phyloP scores from a whole-genome alignment of 2,888 invertebrate genomes.

The Scaptomyza reducta region DNA sequence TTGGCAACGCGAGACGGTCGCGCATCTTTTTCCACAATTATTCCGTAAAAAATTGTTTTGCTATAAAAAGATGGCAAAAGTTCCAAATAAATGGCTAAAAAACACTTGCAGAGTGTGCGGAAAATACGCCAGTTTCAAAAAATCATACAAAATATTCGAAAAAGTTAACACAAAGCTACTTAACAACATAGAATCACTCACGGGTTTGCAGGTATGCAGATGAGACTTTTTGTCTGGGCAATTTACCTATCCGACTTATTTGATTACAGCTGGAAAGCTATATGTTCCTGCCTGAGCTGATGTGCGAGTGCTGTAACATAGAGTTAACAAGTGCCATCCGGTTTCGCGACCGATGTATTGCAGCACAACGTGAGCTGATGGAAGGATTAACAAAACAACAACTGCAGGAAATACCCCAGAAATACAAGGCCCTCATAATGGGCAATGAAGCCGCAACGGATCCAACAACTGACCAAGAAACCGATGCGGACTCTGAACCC shows the following conservation, averaged over 20 bases:
- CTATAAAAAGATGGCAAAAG: conserved; percentile 54
- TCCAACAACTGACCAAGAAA: conserved; percentile 18
- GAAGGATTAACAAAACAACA: conserved; percentile 54
- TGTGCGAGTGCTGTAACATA: conserved; percentile 65
- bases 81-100: conserved; percentile 56
- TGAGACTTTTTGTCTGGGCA: not conserved
- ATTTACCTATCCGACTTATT: conserved; percentile 6
- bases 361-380: conserved; percentile 57
- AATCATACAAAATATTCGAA: conserved; percentile 65
- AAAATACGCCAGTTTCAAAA: conserved; percentile 67
- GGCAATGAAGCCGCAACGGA: conserved; percentile 27
- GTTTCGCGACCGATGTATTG: conserved; percentile 65
- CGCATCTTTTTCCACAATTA: conserved; percentile 46
- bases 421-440: conserved; percentile 49
- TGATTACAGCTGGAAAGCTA: conserved; percentile 50
- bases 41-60: conserved; percentile 32
- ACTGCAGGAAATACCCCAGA: conserved; percentile 39
- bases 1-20: conserved; percentile 53
- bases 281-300: conserved; percentile 57
- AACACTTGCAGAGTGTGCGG: conserved; percentile 70
- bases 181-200: conserved; percentile 57
- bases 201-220: conserved; percentile 56
- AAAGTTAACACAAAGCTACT: conserved; percentile 54
- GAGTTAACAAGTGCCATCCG: conserved; percentile 55
- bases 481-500: conserved; percentile 28